Evolutionary conservation across 2,113 vertebrate species (phyloP).

Genomic region (Budorcas taxicolor): DNA sequence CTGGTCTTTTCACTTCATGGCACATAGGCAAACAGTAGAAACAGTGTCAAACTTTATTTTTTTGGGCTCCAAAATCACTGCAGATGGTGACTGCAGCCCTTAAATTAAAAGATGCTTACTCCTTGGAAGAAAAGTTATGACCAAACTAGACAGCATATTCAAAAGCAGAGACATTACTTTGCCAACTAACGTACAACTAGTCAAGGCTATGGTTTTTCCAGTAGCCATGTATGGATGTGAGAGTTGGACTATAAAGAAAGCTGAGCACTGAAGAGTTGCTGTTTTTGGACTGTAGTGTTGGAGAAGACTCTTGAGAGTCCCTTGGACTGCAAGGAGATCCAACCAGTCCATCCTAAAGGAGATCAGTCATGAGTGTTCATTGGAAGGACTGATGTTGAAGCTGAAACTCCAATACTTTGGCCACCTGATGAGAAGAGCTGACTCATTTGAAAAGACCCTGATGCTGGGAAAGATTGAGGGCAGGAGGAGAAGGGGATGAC

Average conservation of each 20-base stretch:
- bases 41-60: not conserved
- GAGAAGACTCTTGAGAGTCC: not conserved
- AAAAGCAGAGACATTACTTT: not conserved
- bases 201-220: too few relatives aligned
- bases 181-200: not conserved
- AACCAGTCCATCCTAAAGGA: not conserved
- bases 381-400: not conserved
- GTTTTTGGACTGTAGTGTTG: too few relatives aligned
- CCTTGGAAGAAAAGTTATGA: not conserved
- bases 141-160: not conserved
- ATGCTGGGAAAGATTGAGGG: not conserved
- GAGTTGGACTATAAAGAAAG: not conserved
- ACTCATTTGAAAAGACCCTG: not conserved
- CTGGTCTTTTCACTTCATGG: not conserved
- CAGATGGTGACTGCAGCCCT: not conserved
- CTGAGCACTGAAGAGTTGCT: fast-evolving
- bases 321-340: not conserved
- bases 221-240: too few relatives aligned
- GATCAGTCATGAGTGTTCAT: not conserved
- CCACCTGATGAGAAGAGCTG: not conserved
- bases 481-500: not conserved
- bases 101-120: not conserved
- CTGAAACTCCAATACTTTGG: not conserved
- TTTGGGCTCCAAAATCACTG: not conserved
- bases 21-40: not conserved